Evolutionary conservation across 1,140 invertebrate species (phyloP).

Genomic region (Hylyphantes graminicola): DNA sequence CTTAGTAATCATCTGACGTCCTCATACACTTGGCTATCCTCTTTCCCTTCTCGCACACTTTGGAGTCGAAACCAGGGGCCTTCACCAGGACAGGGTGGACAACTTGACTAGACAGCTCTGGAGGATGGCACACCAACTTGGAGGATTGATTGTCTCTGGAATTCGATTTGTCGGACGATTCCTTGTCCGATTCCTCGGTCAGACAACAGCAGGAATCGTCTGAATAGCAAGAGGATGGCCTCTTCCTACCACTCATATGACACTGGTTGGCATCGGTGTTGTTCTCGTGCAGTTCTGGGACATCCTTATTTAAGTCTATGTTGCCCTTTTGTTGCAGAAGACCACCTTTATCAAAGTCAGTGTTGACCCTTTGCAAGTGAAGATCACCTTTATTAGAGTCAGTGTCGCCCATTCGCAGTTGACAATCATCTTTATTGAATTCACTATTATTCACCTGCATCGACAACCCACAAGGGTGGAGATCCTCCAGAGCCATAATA

Average conservation of each 20-base stretch:
- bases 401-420: not conserved
- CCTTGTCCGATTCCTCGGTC: constrained; percentile 9
- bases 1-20: constrained; percentile 33
- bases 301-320: too few species aligned
- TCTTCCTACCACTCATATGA: constrained; percentile 22
- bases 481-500: not conserved
- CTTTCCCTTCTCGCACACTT: constrained; percentile 47
- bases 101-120: constrained; percentile 46
- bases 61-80: not conserved
- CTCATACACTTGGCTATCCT: constrained; percentile 51
- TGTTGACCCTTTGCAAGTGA: not conserved
- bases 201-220: constrained; percentile 49
- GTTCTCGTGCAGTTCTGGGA: not conserved
- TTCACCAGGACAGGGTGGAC: not conserved
- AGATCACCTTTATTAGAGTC: constrained; percentile 19
- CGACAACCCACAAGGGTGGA: not conserved
- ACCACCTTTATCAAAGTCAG: not conserved
- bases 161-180: not conserved
- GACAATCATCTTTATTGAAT: constrained; percentile 9
- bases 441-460: not conserved
- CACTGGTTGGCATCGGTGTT: not conserved
- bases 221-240: constrained; percentile 48
- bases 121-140: not conserved
- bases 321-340: not conserved
- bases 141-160: not conserved